Base-by-base conservation (phyloP, 2,797 vertebrate species). In the Lacerta viridis region DNA sequence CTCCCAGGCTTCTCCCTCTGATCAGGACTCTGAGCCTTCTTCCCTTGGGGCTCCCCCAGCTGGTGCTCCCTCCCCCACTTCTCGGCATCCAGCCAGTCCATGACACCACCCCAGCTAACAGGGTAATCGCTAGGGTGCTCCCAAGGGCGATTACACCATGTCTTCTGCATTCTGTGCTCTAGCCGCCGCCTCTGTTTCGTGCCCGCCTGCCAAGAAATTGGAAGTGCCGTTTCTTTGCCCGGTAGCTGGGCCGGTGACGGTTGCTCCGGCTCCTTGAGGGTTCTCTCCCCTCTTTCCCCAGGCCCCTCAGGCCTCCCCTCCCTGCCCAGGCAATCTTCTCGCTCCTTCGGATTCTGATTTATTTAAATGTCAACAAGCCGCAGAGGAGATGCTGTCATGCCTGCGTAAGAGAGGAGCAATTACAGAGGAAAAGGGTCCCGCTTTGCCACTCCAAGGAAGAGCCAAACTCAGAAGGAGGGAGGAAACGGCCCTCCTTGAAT, bases 341-440 rank as follows among this genome's bases (percentile, higher is more conserved):
- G 85, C 90, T 95, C 10, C 0, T 91, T 93, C 93, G 94, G 95
- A 95, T 95, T 95, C 89, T 92, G 91, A 93, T 95, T 94, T 95
- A 95, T 95, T 96, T 95, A 95, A 96, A 96, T 96, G 95, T 96
- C 95, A 96, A 96, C 96, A 95, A 95, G 95, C 27, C 89, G 87
- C 95, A 91, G 41, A 59, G 90, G 95, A 93, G 92, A 95, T 91
- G 83, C 59, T 69, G 91, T 71, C 71, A 91, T 29, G 93, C 90
- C 91, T 95, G 88, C 78, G 92, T 50, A 78, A 86, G 92, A 94
- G 91, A 89, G 87, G 90, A 95, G 94, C 93, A 96, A 95, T 96
- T 96, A 94, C 46, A 83, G 84, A 87, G 88, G 61, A 23, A 93
- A 90, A 68, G 0, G 89, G 93, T 95, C 94, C 93, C 93, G 29